These are phyloP conservation scores for Lymantria dispar DNA, from an alignment of 2,888 invertebrate genomes.

Conservation along the genomic window DNA sequence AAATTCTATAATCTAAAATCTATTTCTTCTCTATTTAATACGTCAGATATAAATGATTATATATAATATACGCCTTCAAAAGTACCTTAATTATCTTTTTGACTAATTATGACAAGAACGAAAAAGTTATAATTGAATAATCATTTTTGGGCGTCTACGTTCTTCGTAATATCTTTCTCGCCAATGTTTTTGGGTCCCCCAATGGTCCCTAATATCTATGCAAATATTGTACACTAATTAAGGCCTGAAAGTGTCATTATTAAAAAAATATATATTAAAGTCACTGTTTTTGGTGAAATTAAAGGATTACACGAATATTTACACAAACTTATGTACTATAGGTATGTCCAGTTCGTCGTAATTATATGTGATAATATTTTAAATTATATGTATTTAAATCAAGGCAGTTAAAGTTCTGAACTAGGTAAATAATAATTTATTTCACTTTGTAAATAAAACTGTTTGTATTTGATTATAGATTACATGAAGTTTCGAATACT, in stretches of 20 bases:
- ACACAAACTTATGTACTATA: too few relatives aligned
- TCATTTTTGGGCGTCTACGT: conserved; percentile 24
- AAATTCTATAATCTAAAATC: too few relatives aligned
- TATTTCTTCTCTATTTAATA: neutral
- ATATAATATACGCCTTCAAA: conserved; percentile 10
- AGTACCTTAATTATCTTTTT: conserved; percentile 33
- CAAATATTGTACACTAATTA: conserved; percentile 44
- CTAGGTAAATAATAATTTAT: too few relatives aligned
- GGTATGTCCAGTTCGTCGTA: too few relatives aligned
- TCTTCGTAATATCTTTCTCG: conserved; percentile 21
- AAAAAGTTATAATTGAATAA: conserved; percentile 39
- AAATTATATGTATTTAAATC: too few relatives aligned
- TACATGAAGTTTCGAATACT: too few relatives aligned
- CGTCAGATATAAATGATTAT: neutral
- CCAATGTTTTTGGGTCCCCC: conserved; percentile 16
- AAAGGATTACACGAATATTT: too few relatives aligned
- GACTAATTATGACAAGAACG: conserved; percentile 34
- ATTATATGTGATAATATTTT: too few relatives aligned
- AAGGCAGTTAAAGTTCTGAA: too few relatives aligned
- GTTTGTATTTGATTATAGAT: too few relatives aligned
- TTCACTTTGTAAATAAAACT: too few relatives aligned
- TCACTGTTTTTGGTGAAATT: too few relatives aligned
- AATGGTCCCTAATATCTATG: conserved; percentile 39
- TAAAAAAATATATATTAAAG: neutral
- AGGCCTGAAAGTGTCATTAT: conserved; percentile 16